phyloP scores from a whole-genome alignment of 2,797 vertebrate species.

The Propithecus deckenii region DNA sequence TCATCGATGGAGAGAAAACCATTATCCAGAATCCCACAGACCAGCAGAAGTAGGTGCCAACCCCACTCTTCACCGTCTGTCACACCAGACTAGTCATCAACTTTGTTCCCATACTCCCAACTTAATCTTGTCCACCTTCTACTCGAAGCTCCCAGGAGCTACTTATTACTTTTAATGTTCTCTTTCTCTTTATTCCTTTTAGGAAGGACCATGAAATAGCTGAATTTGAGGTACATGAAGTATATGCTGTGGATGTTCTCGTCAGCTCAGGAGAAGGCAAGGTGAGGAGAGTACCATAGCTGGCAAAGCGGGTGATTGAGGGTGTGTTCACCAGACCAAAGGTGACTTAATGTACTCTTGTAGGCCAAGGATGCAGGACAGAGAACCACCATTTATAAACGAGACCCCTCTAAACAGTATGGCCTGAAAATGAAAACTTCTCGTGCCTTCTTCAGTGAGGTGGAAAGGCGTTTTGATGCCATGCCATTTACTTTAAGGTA shows the following conservation, averaged over 20 bases:
- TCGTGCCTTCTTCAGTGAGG: conserved; percentile 97
- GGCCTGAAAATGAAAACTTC: conserved; percentile 99
- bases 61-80: not conserved
- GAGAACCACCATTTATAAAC: conserved; percentile 98
- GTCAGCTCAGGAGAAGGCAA: conserved; percentile 99
- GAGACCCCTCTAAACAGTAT: conserved; percentile 97
- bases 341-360: conserved; percentile 36
- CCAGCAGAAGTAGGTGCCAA: conserved; percentile 93
- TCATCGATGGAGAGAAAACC: conserved; percentile 98
- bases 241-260: conserved; percentile 97
- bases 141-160: not conserved
- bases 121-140: not conserved
- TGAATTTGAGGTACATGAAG: conserved; percentile 98
- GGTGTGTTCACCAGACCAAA: not conserved
- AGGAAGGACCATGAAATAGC: conserved; percentile 99
- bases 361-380: conserved; percentile 96
- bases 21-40: conserved; percentile 98
- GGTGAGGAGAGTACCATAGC: conserved; percentile 82
- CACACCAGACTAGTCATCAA: not conserved
- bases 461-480: conserved; percentile 95
- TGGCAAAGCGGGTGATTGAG: not conserved
- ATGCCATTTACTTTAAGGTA: conserved; percentile 99
- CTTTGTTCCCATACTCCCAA: not conserved
- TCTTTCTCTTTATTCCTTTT: not conserved
- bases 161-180: not conserved